Percentiles rank a stretch among this genome's conserved stretches.
phyloP scores from a whole-genome alignment of 2,797 vertebrate genomes.

The Triplophysa bombifrons region DNA sequence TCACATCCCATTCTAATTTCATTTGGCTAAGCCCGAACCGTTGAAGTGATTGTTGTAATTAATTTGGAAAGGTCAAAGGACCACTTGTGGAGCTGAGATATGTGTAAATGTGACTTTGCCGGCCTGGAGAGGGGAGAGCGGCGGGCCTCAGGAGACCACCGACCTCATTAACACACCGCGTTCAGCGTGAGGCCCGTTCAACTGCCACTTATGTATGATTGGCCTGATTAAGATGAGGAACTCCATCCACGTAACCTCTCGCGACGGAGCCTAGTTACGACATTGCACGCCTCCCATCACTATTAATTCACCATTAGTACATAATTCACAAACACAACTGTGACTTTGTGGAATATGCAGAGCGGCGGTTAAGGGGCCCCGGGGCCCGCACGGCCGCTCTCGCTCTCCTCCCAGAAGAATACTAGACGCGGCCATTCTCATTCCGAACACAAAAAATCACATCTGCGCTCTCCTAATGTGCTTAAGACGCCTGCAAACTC shows the following conservation, averaged over 20 bases:
- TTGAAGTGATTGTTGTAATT: slow-evolving; percentile 59
- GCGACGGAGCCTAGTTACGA: slow-evolving; percentile 20
- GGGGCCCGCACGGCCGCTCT: neutral
- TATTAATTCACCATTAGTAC: slow-evolving; percentile 39
- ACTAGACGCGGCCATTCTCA: slow-evolving; percentile 73
- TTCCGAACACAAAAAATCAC: slow-evolving; percentile 76
- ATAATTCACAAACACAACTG: slow-evolving; percentile 34
- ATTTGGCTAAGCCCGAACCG: slow-evolving; percentile 53
- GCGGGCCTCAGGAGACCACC: slow-evolving; percentile 32
- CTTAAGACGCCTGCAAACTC: slow-evolving; percentile 74
- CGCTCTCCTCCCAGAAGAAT: slow-evolving; percentile 65
- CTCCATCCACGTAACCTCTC: slow-evolving; percentile 36
- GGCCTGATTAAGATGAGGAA: slow-evolving; percentile 56
- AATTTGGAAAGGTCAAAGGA: slow-evolving; percentile 59
- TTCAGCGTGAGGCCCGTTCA: slow-evolving; percentile 47
- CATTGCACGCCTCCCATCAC: slow-evolving; percentile 26
- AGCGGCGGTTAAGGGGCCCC: slow-evolving; percentile 31
- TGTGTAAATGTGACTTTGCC: slow-evolving; percentile 48
- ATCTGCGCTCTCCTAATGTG: slow-evolving; percentile 76
- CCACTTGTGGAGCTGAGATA: slow-evolving; percentile 51
- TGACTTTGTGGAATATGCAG: slow-evolving; percentile 19
- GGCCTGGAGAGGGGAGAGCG: slow-evolving; percentile 25
- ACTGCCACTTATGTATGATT: slow-evolving; percentile 61
- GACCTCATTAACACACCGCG: slow-evolving; percentile 43
- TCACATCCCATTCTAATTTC: slow-evolving; percentile 54